Evolutionary conservation across 2,113 vertebrate species (phyloP).

Genomic region (Archocentrus centrarchus): DNA sequence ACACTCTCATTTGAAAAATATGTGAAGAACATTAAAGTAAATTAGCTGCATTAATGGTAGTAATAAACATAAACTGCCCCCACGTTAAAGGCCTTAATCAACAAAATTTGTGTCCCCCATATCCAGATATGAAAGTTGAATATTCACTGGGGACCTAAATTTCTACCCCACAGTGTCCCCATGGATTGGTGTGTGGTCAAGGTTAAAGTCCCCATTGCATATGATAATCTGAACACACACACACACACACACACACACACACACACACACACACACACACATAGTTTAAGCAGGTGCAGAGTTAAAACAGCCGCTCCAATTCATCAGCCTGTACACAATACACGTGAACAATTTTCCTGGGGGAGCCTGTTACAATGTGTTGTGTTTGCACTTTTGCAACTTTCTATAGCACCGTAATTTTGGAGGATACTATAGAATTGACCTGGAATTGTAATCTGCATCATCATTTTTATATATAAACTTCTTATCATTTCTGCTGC

Average conservation of each 20-base stretch:
- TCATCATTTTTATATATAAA: conserved; percentile 25
- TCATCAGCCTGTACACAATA: conserved; percentile 35
- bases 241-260: neutral
- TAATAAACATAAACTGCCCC: neutral
- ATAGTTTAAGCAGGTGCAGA: conserved; percentile 50
- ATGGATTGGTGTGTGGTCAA: neutral
- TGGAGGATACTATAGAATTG: neutral
- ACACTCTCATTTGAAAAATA: neutral
- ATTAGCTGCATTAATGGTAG: neutral
- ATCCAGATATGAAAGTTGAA: neutral
- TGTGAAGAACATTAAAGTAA: conserved; percentile 1
- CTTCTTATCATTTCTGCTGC: neutral
- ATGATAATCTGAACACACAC: neutral
- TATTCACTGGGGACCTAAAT: neutral
- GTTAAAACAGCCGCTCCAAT: conserved; percentile 15
- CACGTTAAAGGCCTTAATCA: neutral
- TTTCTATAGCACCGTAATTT: neutral
- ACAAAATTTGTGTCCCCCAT: neutral
- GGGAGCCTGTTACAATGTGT: conserved; percentile 5
- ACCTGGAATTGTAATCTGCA: conserved; percentile 17
- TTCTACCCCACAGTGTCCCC: neutral
- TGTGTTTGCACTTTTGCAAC: conserved; percentile 22
- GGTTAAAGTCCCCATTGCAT: neutral
- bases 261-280: too few relatives aligned
- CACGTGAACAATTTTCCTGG: conserved; percentile 29